Conservation (phyloP, 2,888 invertebrate genomes). For the Archaeoteleia sp. region DNA sequence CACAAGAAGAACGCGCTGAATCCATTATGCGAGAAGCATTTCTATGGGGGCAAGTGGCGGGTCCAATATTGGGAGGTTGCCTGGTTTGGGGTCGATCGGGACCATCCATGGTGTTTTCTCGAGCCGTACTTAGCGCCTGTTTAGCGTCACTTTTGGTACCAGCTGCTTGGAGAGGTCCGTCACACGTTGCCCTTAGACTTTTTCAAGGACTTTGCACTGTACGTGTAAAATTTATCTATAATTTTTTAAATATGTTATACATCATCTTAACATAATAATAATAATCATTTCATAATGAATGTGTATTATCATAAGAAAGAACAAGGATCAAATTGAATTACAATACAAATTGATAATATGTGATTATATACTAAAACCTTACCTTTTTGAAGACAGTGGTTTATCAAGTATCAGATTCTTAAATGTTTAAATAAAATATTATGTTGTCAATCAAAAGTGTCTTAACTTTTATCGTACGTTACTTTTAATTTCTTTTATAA, state of each 20-base stretch:
- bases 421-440: too few relatives aligned
- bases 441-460: too few relatives aligned
- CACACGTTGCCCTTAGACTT: constrained; percentile 77
- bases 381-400: too few relatives aligned
- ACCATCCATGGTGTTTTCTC: constrained; percentile 77
- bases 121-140: constrained; percentile 78
- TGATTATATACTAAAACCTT: too few relatives aligned
- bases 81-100: constrained; percentile 78
- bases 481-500: background rate
- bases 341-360: too few relatives aligned
- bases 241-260: constrained; percentile 1
- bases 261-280: too few relatives aligned
- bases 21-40: constrained; percentile 78
- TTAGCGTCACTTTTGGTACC: constrained; percentile 77
- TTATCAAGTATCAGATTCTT: too few relatives aligned
- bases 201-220: constrained; percentile 78
- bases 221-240: constrained; percentile 53
- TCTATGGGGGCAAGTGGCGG: constrained; percentile 78
- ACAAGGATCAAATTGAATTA: too few relatives aligned
- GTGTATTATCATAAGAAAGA: too few relatives aligned
- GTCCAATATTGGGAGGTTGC: constrained; percentile 77
- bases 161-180: constrained; percentile 78
- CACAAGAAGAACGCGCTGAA: constrained; percentile 77
- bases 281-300: too few relatives aligned
- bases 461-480: background rate